phyloP scores from a whole-genome alignment of 2,888 invertebrate species.

The Limnephilus lunatus region DNA sequence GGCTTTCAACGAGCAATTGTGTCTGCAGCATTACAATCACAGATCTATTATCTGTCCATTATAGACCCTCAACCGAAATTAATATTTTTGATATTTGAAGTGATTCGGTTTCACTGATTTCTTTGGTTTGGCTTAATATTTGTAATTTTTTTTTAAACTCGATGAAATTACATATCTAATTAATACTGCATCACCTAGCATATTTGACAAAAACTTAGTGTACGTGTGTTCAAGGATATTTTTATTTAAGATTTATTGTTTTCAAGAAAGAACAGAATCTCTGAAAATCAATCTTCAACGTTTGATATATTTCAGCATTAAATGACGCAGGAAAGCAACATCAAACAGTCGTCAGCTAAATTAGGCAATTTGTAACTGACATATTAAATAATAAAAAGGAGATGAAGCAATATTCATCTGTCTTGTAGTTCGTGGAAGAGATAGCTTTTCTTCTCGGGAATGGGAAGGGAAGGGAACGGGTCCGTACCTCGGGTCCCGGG shows the following conservation, averaged over 20 bases:
- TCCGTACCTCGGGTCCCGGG: not conserved
- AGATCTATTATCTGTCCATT: no score
- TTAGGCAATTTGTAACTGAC: slow-evolving; percentile 2
- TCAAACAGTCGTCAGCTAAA: not conserved
- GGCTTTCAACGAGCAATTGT: no score
- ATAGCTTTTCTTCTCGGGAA: not conserved
- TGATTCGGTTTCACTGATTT: no score
- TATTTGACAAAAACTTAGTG: no score
- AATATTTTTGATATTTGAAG: no score
- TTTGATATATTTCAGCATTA: not conserved
- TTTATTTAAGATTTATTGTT: not conserved
- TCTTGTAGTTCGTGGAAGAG: not conserved
- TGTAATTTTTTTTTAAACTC: no score
- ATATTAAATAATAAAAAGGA: not conserved
- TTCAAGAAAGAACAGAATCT: not conserved
- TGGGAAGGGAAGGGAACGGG: not conserved
- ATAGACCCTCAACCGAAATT: no score
- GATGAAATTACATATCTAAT: no score
- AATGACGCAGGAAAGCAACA: not conserved
- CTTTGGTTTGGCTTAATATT: no score
- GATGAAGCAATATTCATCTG: not conserved
- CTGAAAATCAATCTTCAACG: not conserved
- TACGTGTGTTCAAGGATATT: not conserved
- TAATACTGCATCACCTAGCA: no score
- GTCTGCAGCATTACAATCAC: no score